Evolutionary conservation across 1,140 invertebrate species (phyloP), one percentile per base, ranked within the genome.

Genomic region (Drosophila takahashii): DNA sequence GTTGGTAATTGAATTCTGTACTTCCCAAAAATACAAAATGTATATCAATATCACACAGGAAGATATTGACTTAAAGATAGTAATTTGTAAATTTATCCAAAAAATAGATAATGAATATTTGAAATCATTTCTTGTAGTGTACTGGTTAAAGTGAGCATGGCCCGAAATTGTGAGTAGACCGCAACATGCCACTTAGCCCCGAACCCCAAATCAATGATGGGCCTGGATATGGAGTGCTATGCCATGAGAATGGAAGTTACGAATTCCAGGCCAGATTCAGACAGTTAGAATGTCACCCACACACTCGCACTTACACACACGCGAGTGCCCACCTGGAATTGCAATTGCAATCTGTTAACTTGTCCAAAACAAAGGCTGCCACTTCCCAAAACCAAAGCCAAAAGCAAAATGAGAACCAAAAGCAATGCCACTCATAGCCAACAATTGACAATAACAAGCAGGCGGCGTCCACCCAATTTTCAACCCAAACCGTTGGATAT

Each of bases 391-490:
- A 9, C 1, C 22, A 47, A 29, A 15, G 13, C 8, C 26, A 32
- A 48, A 9, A 29, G 26, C 45, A 47, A 48, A 29, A 22, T 22
- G 22, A 22, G 22, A 22, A 45, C 4, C 45, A 70, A 29, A 47
- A 42, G 42, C 54, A 69, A 54, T 75, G 64, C 75, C 64, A 71
- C 81, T 77, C 64, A 81, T 67, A 77, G 74, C 79, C 75, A 78
- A 81, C 84, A 89, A 86, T 86, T 87, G 81, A 87, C 81, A 86
- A 86, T 81, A 86, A 89, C 84, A 78, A 89, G 79, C 76, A 72
- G 75, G 66, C 73, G 75, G 66, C 64, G 77, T 66, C 84, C 84
- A 84, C 84, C 83, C 83, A 87, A 87, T 87, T 86, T 85, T 53
- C 61, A 57, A 86, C 57, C 74, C 73, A 56, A 80, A 77, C 81